phyloP scores from a whole-genome alignment of 2,888 invertebrate genomes.

The Himalopsyche japonica region DNA sequence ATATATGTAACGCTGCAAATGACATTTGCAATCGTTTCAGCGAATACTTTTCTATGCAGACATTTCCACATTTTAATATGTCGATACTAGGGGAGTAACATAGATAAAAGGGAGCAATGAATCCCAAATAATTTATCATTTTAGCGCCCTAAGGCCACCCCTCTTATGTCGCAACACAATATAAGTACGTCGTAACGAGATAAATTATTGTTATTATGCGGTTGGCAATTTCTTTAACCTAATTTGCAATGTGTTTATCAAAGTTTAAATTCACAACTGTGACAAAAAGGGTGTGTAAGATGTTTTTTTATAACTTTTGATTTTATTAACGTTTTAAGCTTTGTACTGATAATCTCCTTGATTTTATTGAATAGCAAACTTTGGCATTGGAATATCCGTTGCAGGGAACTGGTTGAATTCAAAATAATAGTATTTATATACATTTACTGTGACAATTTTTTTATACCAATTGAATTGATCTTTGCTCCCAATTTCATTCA shows the following conservation, averaged over 20 bases:
- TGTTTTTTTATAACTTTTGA: background rate
- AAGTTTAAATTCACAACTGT: background rate
- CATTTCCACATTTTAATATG: background rate
- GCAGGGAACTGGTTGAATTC: too few relatives aligned
- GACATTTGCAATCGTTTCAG: background rate
- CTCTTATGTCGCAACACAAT: background rate
- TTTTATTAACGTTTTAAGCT: too few relatives aligned
- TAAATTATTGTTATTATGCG: conserved; percentile 17
- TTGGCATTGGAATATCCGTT: too few relatives aligned
- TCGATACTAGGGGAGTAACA: background rate
- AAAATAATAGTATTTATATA: too few relatives aligned
- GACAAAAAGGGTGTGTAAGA: background rate
- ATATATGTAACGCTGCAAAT: background rate
- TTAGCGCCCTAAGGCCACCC: conserved; percentile 12
- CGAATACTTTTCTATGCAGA: background rate
- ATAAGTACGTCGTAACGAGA: conserved; percentile 18
- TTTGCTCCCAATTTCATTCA: too few relatives aligned
- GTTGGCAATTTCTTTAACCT: background rate
- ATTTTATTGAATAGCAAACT: too few relatives aligned
- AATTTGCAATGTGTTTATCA: background rate
- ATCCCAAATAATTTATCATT: conserved; percentile 27
- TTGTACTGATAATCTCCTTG: too few relatives aligned
- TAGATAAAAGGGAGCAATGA: conserved; percentile 14
- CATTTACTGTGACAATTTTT: too few relatives aligned
- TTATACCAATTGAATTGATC: too few relatives aligned